Evolutionary conservation across 2,888 invertebrate species (phyloP).

Genomic region (Ornithoptera alexandrae): DNA sequence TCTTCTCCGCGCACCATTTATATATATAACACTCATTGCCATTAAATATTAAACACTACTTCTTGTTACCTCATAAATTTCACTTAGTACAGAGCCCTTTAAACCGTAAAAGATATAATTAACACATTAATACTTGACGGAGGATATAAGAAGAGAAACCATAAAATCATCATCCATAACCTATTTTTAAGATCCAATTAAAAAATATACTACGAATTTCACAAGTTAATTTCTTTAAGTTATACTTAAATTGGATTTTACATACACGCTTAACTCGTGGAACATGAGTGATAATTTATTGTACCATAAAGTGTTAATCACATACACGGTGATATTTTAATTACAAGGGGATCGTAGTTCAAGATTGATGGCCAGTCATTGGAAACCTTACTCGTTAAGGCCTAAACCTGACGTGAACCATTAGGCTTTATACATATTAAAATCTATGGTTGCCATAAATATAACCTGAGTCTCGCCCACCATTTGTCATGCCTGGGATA

Average conservation of each 20-base stretch:
- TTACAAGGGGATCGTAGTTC: neutral
- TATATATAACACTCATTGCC: no score
- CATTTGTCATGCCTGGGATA: slow-evolving; percentile 28
- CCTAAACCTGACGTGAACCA: slow-evolving; percentile 16
- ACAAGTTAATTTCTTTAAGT: no score
- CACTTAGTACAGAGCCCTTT: no score
- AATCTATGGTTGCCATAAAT: slow-evolving; percentile 25
- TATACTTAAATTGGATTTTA: neutral
- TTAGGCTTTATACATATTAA: slow-evolving; percentile 19
- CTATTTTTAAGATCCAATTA: no score
- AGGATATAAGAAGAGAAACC: no score
- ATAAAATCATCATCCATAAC: no score
- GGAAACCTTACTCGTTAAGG: slow-evolving; percentile 19
- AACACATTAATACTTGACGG: no score
- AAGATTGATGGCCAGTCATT: slow-evolving; percentile 7
- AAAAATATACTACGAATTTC: no score
- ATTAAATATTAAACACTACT: no score
- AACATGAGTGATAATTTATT: neutral
- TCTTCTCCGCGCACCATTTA: no score
- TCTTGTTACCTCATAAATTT: no score
- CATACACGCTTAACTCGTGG: neutral
- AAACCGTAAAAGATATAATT: no score
- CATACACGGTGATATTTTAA: neutral
- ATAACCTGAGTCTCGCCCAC: slow-evolving; percentile 17
- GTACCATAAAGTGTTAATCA: neutral